Base-by-base conservation (phyloP, 2,888 invertebrate species). In the Nycteola revayana region DNA sequence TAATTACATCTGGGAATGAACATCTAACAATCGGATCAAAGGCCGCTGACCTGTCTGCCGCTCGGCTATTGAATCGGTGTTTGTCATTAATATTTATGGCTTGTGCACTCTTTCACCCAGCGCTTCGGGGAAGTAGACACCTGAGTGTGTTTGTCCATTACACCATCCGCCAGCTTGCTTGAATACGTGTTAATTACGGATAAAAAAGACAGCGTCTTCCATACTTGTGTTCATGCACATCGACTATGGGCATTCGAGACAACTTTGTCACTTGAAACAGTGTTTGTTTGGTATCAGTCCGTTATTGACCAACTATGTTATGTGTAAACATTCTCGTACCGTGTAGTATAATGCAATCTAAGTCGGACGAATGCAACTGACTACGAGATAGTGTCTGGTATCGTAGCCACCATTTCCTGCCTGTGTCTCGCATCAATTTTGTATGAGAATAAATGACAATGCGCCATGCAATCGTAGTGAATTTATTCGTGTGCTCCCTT, bases 1-100 rank as follows among this genome's bases (percentile, higher is more conserved):
- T 82, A 80, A 84, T 82, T 80, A 76, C 68, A 73, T 68, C 65
- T 69, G 50, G 63, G 68, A 75, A 75, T 76, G 75, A 71, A 66
- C 73, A 72, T 71, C 68, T 57, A 74, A 80, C 79, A 80, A 81
- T 75, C 73, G 71, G 74, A 82, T 79, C 75, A 77, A 71, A 79
- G 83, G 77, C 66, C 80, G 68, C 60, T 83, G 84, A 82, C 78
- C 82, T 70, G 73, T 75, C 78, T 77, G 66, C 62, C 58, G 61
- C 66, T 60, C 49, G 62, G 68, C 71, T 71, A 76, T 79, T 79
- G 77, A 78, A 80, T 78, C 73, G 69, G 63, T 71, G 74, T 74
- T 75, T 75, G 80, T 78, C 83, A 86, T 87, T 80, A 85, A 87
- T 87, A 86, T 86, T 86, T 83, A 86, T 84, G 74, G 73, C 57